Conservation (phyloP, 2,113 vertebrate genomes). For the Sigmodon hispidus region DNA sequence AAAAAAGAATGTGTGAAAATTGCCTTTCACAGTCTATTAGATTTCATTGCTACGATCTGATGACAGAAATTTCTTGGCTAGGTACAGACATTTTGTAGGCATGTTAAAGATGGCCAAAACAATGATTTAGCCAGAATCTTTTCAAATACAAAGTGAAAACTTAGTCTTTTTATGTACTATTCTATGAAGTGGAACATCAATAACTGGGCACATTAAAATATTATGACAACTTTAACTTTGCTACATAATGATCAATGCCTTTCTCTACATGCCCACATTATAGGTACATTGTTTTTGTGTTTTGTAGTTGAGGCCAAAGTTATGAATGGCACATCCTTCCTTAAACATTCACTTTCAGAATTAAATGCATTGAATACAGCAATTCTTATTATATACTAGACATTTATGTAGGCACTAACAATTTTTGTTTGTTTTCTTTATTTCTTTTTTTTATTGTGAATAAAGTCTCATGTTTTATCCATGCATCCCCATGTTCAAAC, state of each 20-base stretch:
- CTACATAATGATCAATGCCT: background rate
- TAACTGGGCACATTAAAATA: background rate
- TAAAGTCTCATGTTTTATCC: too few species aligned
- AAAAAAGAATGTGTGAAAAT: constrained; percentile 48
- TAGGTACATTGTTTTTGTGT: background rate
- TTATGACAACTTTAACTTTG: background rate
- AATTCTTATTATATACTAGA: background rate
- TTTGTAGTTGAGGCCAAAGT: background rate
- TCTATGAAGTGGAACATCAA: background rate
- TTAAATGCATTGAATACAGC: background rate
- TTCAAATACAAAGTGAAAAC: background rate
- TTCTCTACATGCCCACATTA: background rate
- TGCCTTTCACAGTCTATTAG: constrained; percentile 30
- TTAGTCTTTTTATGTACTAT: background rate
- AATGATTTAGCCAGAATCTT: background rate
- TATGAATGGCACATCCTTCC: background rate
- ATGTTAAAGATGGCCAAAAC: background rate
- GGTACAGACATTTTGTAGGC: background rate
- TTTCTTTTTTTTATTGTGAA: too few species aligned
- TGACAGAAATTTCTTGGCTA: constrained; percentile 10
- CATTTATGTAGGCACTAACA: background rate
- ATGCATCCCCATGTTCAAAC: too few species aligned
- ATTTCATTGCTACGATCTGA: background rate
- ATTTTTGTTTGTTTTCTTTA: too few species aligned
- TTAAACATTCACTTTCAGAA: background rate